Percentiles rank a stretch among this genome's conserved stretches.
These are phyloP conservation scores for Gymnothorax reevesii DNA, from an alignment of 2,797 vertebrate species.

Conservation along the genomic window DNA sequence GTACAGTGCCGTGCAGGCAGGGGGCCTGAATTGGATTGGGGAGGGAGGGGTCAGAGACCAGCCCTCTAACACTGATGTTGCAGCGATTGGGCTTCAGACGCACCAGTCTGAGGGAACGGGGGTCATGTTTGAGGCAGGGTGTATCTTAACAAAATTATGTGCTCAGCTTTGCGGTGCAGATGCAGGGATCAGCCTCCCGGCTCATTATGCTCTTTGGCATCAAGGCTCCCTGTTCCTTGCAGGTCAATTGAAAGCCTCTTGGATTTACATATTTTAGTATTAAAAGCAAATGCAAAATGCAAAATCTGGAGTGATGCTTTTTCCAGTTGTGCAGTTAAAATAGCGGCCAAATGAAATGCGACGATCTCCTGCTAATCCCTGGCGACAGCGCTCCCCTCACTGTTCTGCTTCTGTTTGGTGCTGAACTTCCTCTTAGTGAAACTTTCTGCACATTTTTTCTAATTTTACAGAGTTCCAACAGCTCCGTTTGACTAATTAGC, in stretches of 20 bases:
- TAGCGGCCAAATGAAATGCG: slow-evolving; percentile 10
- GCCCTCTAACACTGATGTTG: not conserved
- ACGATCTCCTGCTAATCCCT: not conserved
- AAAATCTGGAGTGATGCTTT: not conserved
- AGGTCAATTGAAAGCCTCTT: not conserved
- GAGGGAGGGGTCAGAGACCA: not conserved
- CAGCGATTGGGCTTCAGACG: too few species aligned
- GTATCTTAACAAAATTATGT: not conserved
- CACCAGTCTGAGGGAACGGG: too few species aligned
- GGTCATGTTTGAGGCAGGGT: not conserved
- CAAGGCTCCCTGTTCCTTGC: not conserved
- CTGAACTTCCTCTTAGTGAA: not conserved
- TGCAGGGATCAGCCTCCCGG: not conserved
- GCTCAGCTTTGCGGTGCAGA: not conserved
- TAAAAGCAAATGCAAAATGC: not conserved
- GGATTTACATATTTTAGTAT: slow-evolving; percentile 20
- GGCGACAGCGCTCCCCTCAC: not conserved
- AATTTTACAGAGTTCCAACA: not conserved
- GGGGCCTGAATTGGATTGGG: not conserved
- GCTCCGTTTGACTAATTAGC: slow-evolving; percentile 23
- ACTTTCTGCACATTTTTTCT: slow-evolving; percentile 1
- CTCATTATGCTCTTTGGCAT: not conserved
- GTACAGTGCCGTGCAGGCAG: not conserved
- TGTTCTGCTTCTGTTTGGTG: not conserved
- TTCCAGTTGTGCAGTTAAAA: not conserved